Percentiles rank a stretch among this genome's conserved stretches.
These are phyloP conservation scores for Brachypalpus laphriformis DNA, from an alignment of 2,888 invertebrate genomes.

Conservation along the genomic window DNA sequence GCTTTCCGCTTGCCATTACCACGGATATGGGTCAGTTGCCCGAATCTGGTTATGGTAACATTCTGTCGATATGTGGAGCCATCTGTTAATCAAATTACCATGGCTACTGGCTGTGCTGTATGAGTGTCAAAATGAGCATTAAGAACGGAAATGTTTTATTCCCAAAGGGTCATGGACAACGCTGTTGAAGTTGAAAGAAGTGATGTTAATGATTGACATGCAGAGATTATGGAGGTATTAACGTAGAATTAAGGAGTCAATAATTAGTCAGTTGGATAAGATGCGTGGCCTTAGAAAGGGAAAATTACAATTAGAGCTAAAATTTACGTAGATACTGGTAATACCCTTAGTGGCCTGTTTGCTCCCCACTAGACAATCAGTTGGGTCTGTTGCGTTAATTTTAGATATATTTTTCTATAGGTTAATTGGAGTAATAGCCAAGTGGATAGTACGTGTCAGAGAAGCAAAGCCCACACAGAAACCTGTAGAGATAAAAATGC, in stretches of 20 bases:
- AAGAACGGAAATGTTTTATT: conserved; percentile 30
- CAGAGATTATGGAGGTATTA: conserved; percentile 20
- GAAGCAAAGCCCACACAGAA: too few species aligned
- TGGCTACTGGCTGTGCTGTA: conserved; percentile 16
- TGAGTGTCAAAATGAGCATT: conserved; percentile 32
- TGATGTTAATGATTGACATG: conserved; percentile 8
- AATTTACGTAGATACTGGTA: too few species aligned
- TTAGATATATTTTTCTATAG: too few species aligned
- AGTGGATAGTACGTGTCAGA: too few species aligned
- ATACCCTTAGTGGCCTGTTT: too few species aligned
- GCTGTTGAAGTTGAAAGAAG: conserved; percentile 3
- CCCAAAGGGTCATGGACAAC: conserved; percentile 48
- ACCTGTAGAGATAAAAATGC: too few species aligned
- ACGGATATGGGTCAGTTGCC: conserved; percentile 53
- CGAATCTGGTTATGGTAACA: conserved; percentile 35
- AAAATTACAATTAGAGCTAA: too few species aligned
- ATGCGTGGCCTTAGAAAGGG: neutral
- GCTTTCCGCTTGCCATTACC: conserved; percentile 8
- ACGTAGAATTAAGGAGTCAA: conserved; percentile 10
- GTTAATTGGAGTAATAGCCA: too few species aligned
- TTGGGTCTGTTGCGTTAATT: too few species aligned
- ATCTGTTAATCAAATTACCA: conserved; percentile 60
- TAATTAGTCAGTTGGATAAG: neutral
- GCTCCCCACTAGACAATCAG: too few species aligned
- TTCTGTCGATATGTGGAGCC: neutral